A percentile compares a stretch with the other conserved stretches of the same genome.
phyloP scores from a whole-genome alignment of 2,888 invertebrate genomes.

The Tinea pellionella region DNA sequence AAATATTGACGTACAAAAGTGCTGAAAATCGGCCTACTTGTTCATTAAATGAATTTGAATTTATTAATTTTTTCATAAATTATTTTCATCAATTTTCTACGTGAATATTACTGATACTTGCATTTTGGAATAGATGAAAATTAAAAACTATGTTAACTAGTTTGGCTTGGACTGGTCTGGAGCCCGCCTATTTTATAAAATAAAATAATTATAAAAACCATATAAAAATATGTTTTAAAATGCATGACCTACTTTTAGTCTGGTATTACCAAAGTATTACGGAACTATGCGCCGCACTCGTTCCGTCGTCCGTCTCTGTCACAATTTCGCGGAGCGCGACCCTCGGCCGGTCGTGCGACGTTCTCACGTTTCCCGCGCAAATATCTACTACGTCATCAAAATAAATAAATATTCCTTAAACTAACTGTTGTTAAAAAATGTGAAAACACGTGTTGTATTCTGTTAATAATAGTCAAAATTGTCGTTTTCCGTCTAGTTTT shows the following conservation, averaged over 20 bases:
- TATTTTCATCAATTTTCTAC: too few species aligned
- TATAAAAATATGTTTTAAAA: background rate
- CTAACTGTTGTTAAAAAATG: slow-evolving; percentile 13
- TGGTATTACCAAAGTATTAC: background rate
- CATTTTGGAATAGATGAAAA: too few species aligned
- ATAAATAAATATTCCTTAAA: slow-evolving; percentile 18
- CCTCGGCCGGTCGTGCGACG: slow-evolving; percentile 15
- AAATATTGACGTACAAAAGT: too few species aligned
- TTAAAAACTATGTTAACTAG: too few species aligned
- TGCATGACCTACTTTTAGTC: background rate
- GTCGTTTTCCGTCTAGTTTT: background rate
- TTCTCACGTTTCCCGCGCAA: slow-evolving; percentile 16
- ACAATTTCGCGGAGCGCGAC: background rate
- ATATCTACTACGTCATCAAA: slow-evolving; percentile 17
- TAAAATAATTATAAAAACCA: background rate
- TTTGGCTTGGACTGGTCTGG: too few species aligned
- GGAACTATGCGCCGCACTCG: background rate
- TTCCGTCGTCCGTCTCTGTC: too few species aligned
- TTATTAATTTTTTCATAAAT: too few species aligned
- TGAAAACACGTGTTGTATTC: background rate
- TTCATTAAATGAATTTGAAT: too few species aligned
- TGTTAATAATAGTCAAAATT: background rate
- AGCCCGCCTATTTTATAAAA: background rate
- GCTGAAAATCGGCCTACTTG: too few species aligned
- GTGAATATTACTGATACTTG: too few species aligned